Base-by-base conservation (phyloP, 2,888 invertebrate species). In the Drosophila kambysellisi region DNA sequence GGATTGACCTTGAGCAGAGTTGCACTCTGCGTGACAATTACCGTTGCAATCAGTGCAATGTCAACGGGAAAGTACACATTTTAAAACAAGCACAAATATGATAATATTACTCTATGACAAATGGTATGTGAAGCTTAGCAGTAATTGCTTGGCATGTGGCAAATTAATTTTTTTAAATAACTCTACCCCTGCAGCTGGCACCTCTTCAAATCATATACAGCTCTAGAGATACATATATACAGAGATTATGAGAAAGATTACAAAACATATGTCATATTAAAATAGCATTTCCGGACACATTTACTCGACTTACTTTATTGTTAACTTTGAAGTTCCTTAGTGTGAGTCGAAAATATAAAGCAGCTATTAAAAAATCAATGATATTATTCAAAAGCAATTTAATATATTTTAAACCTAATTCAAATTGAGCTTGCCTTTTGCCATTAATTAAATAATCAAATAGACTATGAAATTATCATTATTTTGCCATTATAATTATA, bases 101-200 rank as follows among this genome's bases (percentile, higher is more conserved):
- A 58, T 50, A 39, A 25, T 32, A 43, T 9, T 20, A 9, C 11
- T 50, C 20, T 6, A 41, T 6, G 5, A 39, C 46, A 52, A 74
- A 71, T 62, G 61, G 39, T 32, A 63, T 29, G 5, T 9, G 46
- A 15, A n/a, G 32, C 39, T 52, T n/a, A 51, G 8, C 5, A 20
- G 9, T 77, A 77, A 77, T 81, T 77, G 60, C 25, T 37, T 76
- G 77, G 71, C 78, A 77, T 77, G 77, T 41, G 58, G 48, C 60
- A 54, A 76, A 81, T 81, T 67, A 64, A 62, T 54, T 60, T 62
- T n/a, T n/a, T n/a, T n/a, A n/a, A n/a, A n/a, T n/a, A n/a, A n/a
- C n/a, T n/a, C n/a, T n/a, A n/a, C n/a, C n/a, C n/a, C n/a, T n/a
- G n/a, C n/a, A n/a, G n/a, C n/a, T n/a, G n/a, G n/a, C 20, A 33